Evolutionary conservation across 2,797 vertebrate genomes (phyloP).

Genomic region (Sebastiscus tertius): DNA sequence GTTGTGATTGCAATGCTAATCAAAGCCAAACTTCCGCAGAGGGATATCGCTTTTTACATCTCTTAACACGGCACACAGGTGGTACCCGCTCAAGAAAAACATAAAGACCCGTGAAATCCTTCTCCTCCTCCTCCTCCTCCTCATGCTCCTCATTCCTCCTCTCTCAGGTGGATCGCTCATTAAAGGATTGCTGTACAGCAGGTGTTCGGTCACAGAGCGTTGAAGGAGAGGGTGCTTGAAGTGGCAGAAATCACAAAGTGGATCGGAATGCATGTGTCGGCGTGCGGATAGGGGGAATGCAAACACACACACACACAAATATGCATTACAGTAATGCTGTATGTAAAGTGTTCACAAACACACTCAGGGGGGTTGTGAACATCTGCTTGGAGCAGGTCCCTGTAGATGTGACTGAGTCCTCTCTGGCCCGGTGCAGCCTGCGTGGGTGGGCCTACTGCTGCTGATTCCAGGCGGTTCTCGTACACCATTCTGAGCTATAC

Average conservation of each 20-base stretch:
- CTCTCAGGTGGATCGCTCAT: constrained; percentile 76
- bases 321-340: constrained; percentile 21
- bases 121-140: constrained; percentile 42
- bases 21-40: constrained; percentile 63
- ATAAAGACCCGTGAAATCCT: constrained; percentile 57
- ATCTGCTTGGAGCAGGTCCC: constrained; percentile 74
- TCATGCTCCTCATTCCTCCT: constrained; percentile 25
- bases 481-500: neutral
- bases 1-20: constrained; percentile 57
- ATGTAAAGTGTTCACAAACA: constrained; percentile 37
- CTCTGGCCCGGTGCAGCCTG: constrained; percentile 1
- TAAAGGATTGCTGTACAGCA: constrained; percentile 75
- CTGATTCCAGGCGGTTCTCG: neutral
- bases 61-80: constrained; percentile 68
- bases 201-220: constrained; percentile 77
- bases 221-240: constrained; percentile 79
- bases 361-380: constrained; percentile 49
- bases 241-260: constrained; percentile 80
- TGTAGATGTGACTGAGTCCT: constrained; percentile 45
- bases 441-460: constrained; percentile 43
- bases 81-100: constrained; percentile 40
- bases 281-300: neutral
- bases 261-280: constrained; percentile 41
- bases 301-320: constrained; percentile 30
- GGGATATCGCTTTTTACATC: constrained; percentile 56